Evolutionary conservation across 2,888 invertebrate genomes (phyloP).

Genomic region (Steinernema scapterisci): DNA sequence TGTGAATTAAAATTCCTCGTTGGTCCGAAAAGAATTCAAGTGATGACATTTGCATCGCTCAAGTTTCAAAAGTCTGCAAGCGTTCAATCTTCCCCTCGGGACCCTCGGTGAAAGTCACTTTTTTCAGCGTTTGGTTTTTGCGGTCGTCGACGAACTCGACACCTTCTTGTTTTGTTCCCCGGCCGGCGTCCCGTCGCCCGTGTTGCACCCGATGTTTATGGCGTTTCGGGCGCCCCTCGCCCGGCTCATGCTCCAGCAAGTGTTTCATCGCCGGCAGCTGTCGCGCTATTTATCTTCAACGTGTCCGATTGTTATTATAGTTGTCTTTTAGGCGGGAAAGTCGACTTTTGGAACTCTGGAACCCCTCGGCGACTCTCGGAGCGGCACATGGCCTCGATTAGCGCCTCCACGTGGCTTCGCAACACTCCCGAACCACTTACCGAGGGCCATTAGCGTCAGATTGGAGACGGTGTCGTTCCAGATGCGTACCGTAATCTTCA

Average conservation of each 20-base stretch:
- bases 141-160: too few species aligned
- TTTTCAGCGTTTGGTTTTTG: neutral
- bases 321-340: conserved; percentile 22
- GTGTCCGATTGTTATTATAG: conserved; percentile 18
- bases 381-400: conserved; percentile 19
- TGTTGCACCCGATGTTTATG: too few species aligned
- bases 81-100: too few species aligned
- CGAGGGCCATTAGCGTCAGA: conserved; percentile 92
- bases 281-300: conserved; percentile 6
- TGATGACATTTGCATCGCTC: too few species aligned
- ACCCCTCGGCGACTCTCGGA: neutral
- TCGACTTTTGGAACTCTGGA: neutral
- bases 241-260: neutral
- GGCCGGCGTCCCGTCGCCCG: too few species aligned
- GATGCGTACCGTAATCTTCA: conserved; percentile 77
- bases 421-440: conserved; percentile 38
- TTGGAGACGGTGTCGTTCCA: conserved; percentile 99
- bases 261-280: conserved; percentile 1
- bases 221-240: too few species aligned
- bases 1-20: conserved; percentile 67
- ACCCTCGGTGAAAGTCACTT: too few species aligned
- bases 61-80: too few species aligned
- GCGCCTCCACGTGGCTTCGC: conserved; percentile 9
- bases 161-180: too few species aligned
- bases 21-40: neutral